Percentiles rank a stretch among this genome's conserved stretches.
These are phyloP conservation scores for Oenanthe oenanthe DNA, from an alignment of 2,113 vertebrate genomes.

Conservation along the genomic window DNA sequence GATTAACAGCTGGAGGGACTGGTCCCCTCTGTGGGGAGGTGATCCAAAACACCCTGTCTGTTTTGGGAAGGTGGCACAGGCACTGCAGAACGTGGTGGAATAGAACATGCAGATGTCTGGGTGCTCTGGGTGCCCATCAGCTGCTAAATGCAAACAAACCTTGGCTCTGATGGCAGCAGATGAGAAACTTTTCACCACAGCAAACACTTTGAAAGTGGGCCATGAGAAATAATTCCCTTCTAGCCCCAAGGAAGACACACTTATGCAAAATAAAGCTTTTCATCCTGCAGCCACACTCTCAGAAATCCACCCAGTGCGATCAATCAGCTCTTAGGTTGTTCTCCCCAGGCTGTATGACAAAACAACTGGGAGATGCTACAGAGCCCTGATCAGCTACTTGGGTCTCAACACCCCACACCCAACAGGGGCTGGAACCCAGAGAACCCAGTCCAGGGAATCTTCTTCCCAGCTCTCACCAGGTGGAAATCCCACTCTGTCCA, in stretches of 20 bases:
- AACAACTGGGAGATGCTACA: background rate
- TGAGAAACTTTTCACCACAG: background rate
- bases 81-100: background rate
- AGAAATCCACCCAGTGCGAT: background rate
- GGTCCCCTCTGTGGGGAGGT: background rate
- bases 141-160: background rate
- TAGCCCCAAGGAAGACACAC: background rate
- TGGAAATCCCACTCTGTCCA: background rate
- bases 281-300: background rate
- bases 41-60: background rate
- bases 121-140: background rate
- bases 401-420: background rate
- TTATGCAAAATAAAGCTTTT: background rate
- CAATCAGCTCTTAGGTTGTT: background rate
- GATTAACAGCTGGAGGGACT: background rate
- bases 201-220: background rate
- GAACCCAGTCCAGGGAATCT: background rate
- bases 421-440: background rate
- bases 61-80: background rate
- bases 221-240: background rate
- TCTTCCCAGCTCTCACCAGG: background rate
- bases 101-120: background rate
- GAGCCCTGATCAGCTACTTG: background rate
- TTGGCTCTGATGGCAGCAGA: background rate
- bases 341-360: background rate